Conservation (phyloP, 1,140 invertebrate genomes). For the Pomacea maculata region DNA sequence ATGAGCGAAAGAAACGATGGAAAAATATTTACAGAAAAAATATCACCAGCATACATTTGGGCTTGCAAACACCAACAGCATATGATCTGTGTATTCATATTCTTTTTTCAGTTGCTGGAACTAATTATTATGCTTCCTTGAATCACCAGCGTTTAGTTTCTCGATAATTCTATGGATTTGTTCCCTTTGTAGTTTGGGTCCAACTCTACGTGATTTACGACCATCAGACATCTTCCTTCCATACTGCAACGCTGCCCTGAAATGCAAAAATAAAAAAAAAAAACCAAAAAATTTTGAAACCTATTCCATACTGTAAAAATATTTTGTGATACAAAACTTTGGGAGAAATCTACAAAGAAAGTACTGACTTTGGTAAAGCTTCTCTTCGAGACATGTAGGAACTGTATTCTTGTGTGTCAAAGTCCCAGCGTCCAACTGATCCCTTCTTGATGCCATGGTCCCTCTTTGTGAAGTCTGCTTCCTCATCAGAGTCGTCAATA, state of each 20-base stretch:
- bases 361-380: constrained; percentile 85
- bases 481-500: constrained; percentile 78
- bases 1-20: too few relatives aligned
- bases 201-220: constrained; percentile 85
- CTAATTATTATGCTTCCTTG: constrained; percentile 26
- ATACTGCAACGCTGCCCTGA: constrained; percentile 94
- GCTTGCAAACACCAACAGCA: too few relatives aligned
- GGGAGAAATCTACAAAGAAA: too few relatives aligned
- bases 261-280: constrained; percentile 20
- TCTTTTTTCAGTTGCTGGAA: too few relatives aligned
- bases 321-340: too few relatives aligned
- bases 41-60: too few relatives aligned
- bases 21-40: too few relatives aligned
- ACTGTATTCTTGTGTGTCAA: constrained; percentile 97
- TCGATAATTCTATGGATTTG: constrained; percentile 79
- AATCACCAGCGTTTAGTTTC: constrained; percentile 55
- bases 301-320: too few relatives aligned
- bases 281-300: too few relatives aligned
- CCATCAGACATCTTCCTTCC: constrained; percentile 98
- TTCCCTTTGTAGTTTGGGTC: constrained; percentile 87
- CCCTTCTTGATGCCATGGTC: constrained; percentile 80
- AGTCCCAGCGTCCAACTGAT: constrained; percentile 87
- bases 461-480: constrained; percentile 99
- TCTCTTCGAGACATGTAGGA: constrained; percentile 98
- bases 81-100: too few relatives aligned